A percentile compares a stretch with the other conserved stretches of the same genome.
Conservation (phyloP, 2,797 vertebrate species). For the Gallinago solitaria region DNA sequence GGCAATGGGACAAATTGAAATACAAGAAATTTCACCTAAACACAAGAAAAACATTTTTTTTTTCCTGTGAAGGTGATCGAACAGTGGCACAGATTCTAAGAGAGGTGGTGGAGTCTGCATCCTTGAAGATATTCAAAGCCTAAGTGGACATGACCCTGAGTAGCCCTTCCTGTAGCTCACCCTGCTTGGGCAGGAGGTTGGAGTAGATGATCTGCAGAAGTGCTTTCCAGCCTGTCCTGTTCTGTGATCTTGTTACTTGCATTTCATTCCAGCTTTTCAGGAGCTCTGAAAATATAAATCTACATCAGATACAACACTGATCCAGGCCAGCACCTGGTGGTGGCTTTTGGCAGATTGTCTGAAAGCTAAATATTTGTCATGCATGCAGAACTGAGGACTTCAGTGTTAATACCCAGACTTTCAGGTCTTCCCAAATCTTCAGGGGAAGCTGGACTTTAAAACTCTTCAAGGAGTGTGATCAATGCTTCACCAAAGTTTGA, state of each 20-base stretch:
- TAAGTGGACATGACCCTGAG: not conserved
- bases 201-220: not conserved
- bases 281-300: not conserved
- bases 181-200: not conserved
- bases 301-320: not conserved
- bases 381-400: not conserved
- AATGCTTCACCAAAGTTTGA: not conserved
- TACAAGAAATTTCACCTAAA: not conserved
- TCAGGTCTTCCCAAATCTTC: not conserved
- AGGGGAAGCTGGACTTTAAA: not conserved
- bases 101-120: not conserved
- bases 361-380: not conserved
- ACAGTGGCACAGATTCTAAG: not conserved
- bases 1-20: not conserved
- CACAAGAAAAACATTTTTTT: not conserved
- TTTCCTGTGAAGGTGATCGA: not conserved
- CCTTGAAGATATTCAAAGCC: not conserved
- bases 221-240: not conserved
- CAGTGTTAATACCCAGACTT: not conserved
- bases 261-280: not conserved
- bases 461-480: not conserved
- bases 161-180: not conserved
- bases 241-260: not conserved
- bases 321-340: not conserved
- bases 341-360: not conserved